Evolutionary conservation across 2,888 invertebrate species (phyloP).

Genomic region (Notodonta dromedarius): DNA sequence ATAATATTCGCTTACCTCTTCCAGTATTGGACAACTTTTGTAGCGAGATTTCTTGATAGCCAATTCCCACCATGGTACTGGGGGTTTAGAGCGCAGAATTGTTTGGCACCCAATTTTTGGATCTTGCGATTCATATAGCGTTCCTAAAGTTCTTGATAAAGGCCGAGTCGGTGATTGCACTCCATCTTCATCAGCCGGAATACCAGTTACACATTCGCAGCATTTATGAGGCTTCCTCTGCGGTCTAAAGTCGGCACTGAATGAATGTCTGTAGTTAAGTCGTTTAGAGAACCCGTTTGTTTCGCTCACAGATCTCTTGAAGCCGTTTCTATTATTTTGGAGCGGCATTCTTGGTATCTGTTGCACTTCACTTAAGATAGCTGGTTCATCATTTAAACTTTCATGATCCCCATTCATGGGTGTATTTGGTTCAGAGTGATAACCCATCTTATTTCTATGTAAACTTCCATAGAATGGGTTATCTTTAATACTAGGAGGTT

Average conservation of each 20-base stretch:
- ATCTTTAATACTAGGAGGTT: conserved; percentile 59
- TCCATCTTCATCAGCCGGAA: conserved; percentile 66
- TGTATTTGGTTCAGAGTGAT: conserved; percentile 80
- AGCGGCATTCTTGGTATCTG: conserved; percentile 77
- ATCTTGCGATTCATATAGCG: conserved; percentile 83
- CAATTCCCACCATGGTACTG: conserved; percentile 95
- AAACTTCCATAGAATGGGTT: conserved; percentile 71
- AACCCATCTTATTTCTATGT: conserved; percentile 74
- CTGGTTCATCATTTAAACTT: conserved; percentile 62
- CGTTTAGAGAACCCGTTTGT: conserved; percentile 77
- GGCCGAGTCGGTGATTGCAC: conserved; percentile 60
- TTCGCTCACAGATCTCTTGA: conserved; percentile 78
- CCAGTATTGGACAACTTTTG: conserved; percentile 92
- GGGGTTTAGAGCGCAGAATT: conserved; percentile 86
- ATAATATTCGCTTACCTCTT: conserved; percentile 80
- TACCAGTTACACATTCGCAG: conserved; percentile 79
- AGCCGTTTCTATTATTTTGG: conserved; percentile 74
- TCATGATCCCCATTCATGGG: conserved; percentile 67
- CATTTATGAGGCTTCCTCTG: conserved; percentile 77
- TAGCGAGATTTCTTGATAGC: conserved; percentile 92
- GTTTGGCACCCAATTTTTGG: conserved; percentile 88
- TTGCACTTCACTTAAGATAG: conserved; percentile 71
- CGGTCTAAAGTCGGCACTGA: conserved; percentile 73
- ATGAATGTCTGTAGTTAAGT: conserved; percentile 79
- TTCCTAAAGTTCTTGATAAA: conserved; percentile 73